Conservation (phyloP, 2,888 invertebrate species). For the Nomada ruficornis region DNA sequence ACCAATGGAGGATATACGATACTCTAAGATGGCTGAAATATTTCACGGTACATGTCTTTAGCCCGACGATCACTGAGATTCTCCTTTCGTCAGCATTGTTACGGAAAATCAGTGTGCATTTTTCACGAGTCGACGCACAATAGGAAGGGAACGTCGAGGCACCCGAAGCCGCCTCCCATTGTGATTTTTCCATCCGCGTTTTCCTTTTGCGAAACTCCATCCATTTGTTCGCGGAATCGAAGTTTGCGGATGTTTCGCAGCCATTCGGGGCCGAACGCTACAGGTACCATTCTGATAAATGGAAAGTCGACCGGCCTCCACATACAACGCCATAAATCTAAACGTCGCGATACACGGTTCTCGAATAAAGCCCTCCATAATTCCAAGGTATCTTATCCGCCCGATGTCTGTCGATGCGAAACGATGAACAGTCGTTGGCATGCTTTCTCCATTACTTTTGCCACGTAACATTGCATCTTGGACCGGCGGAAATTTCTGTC, state of each 20-base stretch:
- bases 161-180: slow-evolving; percentile 65
- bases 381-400: slow-evolving; percentile 66
- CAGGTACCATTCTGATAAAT: slow-evolving; percentile 73
- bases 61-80: slow-evolving; percentile 67
- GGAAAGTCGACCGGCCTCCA: slow-evolving; percentile 66
- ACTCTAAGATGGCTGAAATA: slow-evolving; percentile 51
- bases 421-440: slow-evolving; percentile 47
- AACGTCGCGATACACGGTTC: slow-evolving; percentile 64
- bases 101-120: slow-evolving; percentile 74
- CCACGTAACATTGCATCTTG: slow-evolving; percentile 30
- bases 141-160: slow-evolving; percentile 61
- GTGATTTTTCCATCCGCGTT: slow-evolving; percentile 69
- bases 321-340: slow-evolving; percentile 64
- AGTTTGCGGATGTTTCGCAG: slow-evolving; percentile 70
- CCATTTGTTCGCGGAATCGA: slow-evolving; percentile 72
- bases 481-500: slow-evolving; percentile 12
- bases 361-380: slow-evolving; percentile 68
- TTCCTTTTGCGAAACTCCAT: slow-evolving; percentile 69
- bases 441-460: slow-evolving; percentile 46
- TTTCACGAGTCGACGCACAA: slow-evolving; percentile 72
- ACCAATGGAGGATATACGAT: slow-evolving; percentile 23
- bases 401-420: slow-evolving; percentile 61
- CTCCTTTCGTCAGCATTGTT: slow-evolving; percentile 73
- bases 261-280: slow-evolving; percentile 65
- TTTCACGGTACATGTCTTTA: slow-evolving; percentile 64